Percentiles rank a stretch among this genome's conserved stretches.
Conservation (phyloP, 2,797 vertebrate genomes). For the Acanthis flammea region DNA sequence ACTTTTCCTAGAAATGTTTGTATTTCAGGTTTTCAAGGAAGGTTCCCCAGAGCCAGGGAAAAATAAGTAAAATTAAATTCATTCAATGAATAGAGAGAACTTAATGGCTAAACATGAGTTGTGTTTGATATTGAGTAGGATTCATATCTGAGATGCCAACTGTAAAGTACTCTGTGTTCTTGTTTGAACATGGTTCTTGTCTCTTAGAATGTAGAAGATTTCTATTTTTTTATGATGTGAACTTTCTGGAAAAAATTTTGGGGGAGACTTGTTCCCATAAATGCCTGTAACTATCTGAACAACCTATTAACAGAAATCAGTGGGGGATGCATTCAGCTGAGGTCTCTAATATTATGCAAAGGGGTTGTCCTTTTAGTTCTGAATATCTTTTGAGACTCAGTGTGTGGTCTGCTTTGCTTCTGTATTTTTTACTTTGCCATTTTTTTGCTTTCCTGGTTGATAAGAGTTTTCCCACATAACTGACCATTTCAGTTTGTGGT, state of each 20-base stretch:
- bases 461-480: slow-evolving; percentile 26
- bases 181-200: neutral
- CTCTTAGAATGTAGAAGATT: neutral
- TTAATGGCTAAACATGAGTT: neutral
- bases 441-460: neutral
- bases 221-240: neutral
- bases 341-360: neutral
- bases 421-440: neutral
- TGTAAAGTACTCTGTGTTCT: neutral
- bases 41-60: neutral
- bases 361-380: neutral
- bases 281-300: neutral
- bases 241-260: neutral
- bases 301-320: neutral
- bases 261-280: neutral
- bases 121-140: neutral
- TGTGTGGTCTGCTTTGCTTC: slow-evolving; percentile 20
- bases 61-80: neutral
- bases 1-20: neutral
- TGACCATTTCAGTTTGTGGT: neutral
- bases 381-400: neutral
- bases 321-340: neutral
- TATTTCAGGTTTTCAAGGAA: neutral
- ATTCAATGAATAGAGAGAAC: neutral
- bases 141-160: neutral